Percentiles rank a stretch among this genome's conserved stretches.
Conservation (phyloP, 2,888 invertebrate species). For the Epicampocera succincta region DNA sequence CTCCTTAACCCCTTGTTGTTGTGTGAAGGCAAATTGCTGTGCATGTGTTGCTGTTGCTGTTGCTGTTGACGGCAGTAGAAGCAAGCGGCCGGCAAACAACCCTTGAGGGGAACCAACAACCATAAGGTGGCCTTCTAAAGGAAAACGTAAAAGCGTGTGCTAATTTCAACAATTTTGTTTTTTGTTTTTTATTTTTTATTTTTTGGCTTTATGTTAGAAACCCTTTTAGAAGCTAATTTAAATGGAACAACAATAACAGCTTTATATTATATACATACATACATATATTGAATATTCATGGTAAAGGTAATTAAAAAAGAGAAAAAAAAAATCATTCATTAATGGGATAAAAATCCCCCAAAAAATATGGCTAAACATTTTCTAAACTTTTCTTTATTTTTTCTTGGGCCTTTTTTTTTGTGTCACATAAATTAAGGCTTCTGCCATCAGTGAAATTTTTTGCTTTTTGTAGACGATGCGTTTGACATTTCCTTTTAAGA, state of each 20-base stretch:
- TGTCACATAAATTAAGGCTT: constrained; percentile 52
- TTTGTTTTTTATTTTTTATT: no score
- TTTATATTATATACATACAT: background rate
- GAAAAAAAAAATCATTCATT: constrained; percentile 49
- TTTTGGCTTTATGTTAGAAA: constrained; percentile 29
- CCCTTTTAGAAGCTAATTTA: constrained; percentile 54
- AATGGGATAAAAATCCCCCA: constrained; percentile 48
- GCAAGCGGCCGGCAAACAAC: constrained; percentile 47
- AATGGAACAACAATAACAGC: constrained; percentile 45
- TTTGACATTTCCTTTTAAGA: constrained; percentile 58
- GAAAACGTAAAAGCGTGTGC: constrained; percentile 57
- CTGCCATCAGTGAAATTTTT: constrained; percentile 60
- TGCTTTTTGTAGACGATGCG: constrained; percentile 29
- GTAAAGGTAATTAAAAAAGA: constrained; percentile 58
- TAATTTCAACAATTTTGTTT: constrained; percentile 54
- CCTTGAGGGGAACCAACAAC: constrained; percentile 52
- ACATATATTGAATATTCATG: constrained; percentile 58
- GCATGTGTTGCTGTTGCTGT: background rate
- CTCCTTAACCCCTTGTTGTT: constrained; percentile 69
- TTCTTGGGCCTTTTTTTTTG: constrained; percentile 5
- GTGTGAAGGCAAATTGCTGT: background rate
- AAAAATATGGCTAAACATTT: constrained; percentile 45
- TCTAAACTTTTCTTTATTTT: background rate
- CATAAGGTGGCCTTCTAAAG: constrained; percentile 57
- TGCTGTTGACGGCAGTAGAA: constrained; percentile 1